Evolutionary conservation across 2,888 invertebrate genomes (phyloP), one percentile per base, ranked within the genome.

Genomic region (Sicus ferrugineus): DNA sequence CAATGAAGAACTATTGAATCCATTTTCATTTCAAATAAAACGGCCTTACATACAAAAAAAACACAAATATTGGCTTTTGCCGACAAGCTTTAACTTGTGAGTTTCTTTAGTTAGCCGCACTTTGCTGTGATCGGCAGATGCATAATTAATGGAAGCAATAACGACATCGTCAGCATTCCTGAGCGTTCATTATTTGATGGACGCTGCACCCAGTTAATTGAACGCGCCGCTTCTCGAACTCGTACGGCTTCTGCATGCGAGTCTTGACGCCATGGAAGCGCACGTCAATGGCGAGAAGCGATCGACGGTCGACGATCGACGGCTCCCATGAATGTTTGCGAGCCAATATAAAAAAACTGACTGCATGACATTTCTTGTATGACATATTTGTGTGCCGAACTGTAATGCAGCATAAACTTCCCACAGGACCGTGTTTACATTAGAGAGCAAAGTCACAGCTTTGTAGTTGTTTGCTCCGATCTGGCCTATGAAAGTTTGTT

Each of bases 181-280:
- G n/a, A 14, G 46, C 46, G 16, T 46, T 46, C n/a, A n/a, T 5
- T n/a, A n/a, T 16, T 46, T 46, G 46, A 46, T 46, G 46, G 46
- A n/a, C 46, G 46, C 46, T 46, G 46, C 46, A 46, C 46, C 46
- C 46, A 46, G 46, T 46, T n/a, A 46, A 46, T 46, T 46, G 46
- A 46, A 46, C 16, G 46, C 46, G 46, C 46, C 46, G 46, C 38
- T 6, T 6, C 38, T 11, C 14, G 46, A 14, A 11, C 46, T n/a
- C n/a, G 16, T 38, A n/a, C 21, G 11, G 34, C 21, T 61, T n/a
- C 38, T 38, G 19, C 14, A 61, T 21, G 30, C 61, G n/a, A 34
- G 16, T 21, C 61, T 31, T 38, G 14, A 6, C 34, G 34, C 34
- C 21, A 46, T 46, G 46, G n/a, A 46, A 46, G n/a, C 34, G 34